A percentile compares a stretch with the other conserved stretches of the same genome.
These are phyloP conservation scores for Tragelaphus buxtoni DNA, from an alignment of 2,113 vertebrate species.

Conservation along the genomic window DNA sequence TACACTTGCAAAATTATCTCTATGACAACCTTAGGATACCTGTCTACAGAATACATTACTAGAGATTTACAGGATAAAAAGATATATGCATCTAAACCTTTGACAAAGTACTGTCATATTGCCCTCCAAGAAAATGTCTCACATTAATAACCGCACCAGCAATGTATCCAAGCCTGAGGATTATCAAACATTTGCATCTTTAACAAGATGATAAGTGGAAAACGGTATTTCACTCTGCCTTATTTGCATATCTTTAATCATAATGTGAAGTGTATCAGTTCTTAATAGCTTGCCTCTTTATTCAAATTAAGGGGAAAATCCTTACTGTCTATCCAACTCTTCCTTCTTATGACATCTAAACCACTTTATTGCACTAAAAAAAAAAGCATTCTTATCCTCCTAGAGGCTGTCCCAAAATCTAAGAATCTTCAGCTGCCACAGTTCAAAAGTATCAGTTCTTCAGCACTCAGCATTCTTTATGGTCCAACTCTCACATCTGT, in stretches of 20 bases:
- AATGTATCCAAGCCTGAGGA: background rate
- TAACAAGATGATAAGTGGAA: background rate
- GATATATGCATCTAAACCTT: background rate
- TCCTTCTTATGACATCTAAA: background rate
- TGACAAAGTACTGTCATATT: background rate
- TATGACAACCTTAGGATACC: background rate
- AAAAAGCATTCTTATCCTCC: background rate
- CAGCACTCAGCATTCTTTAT: background rate
- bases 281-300: background rate
- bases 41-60: background rate
- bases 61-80: background rate
- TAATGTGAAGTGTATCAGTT: background rate
- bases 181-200: constrained; percentile 7
- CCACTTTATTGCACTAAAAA: background rate
- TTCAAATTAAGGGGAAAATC: background rate
- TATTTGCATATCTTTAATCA: background rate
- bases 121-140: background rate
- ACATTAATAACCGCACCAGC: constrained; percentile 14
- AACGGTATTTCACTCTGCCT: background rate
- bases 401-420: background rate
- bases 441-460: background rate
- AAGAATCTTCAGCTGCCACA: background rate
- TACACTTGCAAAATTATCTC: background rate
- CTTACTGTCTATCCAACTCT: background rate
- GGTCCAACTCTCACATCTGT: background rate